These are phyloP conservation scores for Macrosteles quadrilineatus DNA, from an alignment of 1,140 invertebrate genomes.

Conservation along the genomic window DNA sequence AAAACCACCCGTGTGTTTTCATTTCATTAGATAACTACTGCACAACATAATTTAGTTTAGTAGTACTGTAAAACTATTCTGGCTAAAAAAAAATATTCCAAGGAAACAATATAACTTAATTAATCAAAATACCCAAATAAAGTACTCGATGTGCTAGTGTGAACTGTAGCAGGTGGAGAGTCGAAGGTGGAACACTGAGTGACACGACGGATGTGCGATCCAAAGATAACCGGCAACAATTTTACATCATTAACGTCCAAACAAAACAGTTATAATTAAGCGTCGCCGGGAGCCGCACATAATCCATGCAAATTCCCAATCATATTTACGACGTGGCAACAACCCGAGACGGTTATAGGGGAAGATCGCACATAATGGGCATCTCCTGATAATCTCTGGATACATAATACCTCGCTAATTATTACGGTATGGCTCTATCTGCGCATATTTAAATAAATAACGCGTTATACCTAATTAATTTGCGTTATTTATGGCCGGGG, in stretches of 20 bases:
- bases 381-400: background rate
- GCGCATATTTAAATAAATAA: conserved; percentile 8
- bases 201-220: background rate
- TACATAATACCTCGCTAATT: background rate
- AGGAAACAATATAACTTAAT: too few relatives aligned
- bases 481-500: conserved; percentile 5
- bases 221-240: background rate
- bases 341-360: background rate
- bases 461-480: conserved; percentile 20
- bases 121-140: too few relatives aligned
- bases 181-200: background rate
- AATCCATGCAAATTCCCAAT: conserved; percentile 22
- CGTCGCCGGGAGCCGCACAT: too few relatives aligned
- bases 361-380: conserved; percentile 9
- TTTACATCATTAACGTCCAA: conserved; percentile 10
- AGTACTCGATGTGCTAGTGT: too few relatives aligned
- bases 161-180: background rate
- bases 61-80: too few relatives aligned
- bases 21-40: too few relatives aligned
- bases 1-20: too few relatives aligned
- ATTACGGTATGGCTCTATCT: conserved; percentile 11
- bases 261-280: background rate
- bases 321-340: conserved; percentile 21
- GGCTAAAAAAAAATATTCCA: too few relatives aligned
- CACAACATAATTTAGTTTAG: too few relatives aligned